Conservation (phyloP, 2,113 vertebrate species). For the Platanista minor region DNA sequence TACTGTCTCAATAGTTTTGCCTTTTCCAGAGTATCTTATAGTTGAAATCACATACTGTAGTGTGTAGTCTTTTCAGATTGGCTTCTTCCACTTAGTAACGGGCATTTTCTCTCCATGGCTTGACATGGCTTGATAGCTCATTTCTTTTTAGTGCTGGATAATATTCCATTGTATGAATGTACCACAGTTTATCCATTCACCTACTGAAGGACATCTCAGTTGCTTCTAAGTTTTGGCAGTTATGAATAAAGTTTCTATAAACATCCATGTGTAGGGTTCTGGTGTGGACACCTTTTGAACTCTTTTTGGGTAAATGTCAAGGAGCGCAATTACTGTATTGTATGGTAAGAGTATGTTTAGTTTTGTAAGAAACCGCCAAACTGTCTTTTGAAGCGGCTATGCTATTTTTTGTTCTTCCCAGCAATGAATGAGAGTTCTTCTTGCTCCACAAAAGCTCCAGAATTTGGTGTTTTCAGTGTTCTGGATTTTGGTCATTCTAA, state of each 20-base stretch:
- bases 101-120: neutral
- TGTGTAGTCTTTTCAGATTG: neutral
- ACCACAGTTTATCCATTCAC: neutral
- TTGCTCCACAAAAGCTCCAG: neutral
- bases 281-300: neutral
- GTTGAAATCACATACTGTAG: neutral
- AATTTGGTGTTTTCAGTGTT: neutral
- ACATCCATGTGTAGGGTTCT: neutral
- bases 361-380: neutral
- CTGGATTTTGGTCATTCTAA: neutral
- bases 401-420: neutral
- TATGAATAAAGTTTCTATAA: neutral
- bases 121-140: neutral
- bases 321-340: too few relatives aligned
- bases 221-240: neutral
- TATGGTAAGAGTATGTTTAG: neutral
- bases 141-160: neutral
- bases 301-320: neutral
- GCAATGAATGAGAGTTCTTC: neutral
- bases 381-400: too few relatives aligned
- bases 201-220: neutral
- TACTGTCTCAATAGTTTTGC: too few relatives aligned
- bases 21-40: too few relatives aligned
- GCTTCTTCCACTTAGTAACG: neutral
- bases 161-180: neutral